Evolutionary conservation across 2,113 vertebrate genomes (phyloP), one percentile per base, ranked within the genome.

Genomic region (Chaenocephalus aceratus): DNA sequence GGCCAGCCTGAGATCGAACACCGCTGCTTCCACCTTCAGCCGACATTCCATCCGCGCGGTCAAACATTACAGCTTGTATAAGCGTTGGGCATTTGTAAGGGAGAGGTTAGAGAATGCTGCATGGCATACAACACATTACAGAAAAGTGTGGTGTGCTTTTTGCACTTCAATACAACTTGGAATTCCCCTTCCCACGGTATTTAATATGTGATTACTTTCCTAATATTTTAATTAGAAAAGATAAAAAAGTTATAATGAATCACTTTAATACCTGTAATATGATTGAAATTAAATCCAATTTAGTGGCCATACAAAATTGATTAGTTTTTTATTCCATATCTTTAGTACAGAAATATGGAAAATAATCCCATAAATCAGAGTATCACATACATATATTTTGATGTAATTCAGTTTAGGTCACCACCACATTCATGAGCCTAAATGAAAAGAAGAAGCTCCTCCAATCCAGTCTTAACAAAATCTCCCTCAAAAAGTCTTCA

Each of bases 1-100:
- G 83, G 83, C 69, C 36, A 23, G 85, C 71, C 75, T 46, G 67
- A 71, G 83, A 89, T 91, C 72, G 88, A 93, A 91, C 77, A 69
- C 77, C 1, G 26, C 75, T 56, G 76, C 82, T 80, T 82, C 83
- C 85, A 89, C 86, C 88, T 91, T 86, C 81, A 62, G 36, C 51
- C 66, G 88, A 91, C 89, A 88, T 93, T 91, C 83, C 72, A 21
- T 71, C 69, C n/a, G 14, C 59, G 62, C 41, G 57, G 72, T 87
- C 83, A 91, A 77, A 86, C 70, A 73, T 77, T 77, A 76, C 82
- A 84, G 78, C 79, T 73, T 83, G 74, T 82, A 53, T 61, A 77
- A 84, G 84, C 75, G 79, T 44, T 68, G 51, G 56, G 64, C 83
- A 79, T 53, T 46, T 67, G 70, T 61, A 60, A 48, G 46, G 53